Evolutionary conservation across 2,113 vertebrate species (phyloP).

Genomic region (Pelodiscus sinensis): DNA sequence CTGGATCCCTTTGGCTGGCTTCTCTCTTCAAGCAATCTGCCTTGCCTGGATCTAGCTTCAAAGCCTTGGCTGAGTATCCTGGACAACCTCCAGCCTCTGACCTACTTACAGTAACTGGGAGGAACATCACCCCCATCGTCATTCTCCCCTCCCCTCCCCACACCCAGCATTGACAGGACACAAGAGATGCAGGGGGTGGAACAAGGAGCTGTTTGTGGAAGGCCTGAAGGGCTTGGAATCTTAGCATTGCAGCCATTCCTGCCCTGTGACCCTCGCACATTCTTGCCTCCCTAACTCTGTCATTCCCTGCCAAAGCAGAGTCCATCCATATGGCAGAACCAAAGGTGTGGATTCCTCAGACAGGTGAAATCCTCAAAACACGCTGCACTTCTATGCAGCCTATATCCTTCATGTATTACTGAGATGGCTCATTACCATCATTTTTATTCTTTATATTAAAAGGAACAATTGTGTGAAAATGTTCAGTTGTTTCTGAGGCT

Average conservation of each 20-base stretch:
- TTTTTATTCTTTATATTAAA: neutral
- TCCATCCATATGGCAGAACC: neutral
- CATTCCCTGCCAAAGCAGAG: neutral
- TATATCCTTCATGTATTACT: neutral
- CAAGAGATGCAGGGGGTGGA: neutral
- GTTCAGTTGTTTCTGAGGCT: neutral
- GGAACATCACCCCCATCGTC: constrained; percentile 25
- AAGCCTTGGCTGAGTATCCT: neutral
- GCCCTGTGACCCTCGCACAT: neutral
- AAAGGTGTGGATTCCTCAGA: neutral
- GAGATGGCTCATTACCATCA: neutral
- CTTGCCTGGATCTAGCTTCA: neutral
- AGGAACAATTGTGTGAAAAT: neutral
- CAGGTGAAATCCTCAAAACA: neutral
- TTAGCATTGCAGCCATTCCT: neutral
- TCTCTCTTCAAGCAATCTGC: neutral
- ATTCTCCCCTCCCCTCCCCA: constrained; percentile 27
- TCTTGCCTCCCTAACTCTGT: neutral
- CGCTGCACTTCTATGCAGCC: neutral
- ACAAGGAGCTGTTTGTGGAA: constrained; percentile 57
- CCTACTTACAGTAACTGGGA: neutral
- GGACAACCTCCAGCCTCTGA: neutral
- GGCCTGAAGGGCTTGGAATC: neutral
- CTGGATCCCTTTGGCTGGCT: neutral
- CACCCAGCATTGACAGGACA: constrained; percentile 33